These are phyloP conservation scores for Prionace glauca DNA, from an alignment of 2,797 vertebrate genomes.

Conservation along the genomic window DNA sequence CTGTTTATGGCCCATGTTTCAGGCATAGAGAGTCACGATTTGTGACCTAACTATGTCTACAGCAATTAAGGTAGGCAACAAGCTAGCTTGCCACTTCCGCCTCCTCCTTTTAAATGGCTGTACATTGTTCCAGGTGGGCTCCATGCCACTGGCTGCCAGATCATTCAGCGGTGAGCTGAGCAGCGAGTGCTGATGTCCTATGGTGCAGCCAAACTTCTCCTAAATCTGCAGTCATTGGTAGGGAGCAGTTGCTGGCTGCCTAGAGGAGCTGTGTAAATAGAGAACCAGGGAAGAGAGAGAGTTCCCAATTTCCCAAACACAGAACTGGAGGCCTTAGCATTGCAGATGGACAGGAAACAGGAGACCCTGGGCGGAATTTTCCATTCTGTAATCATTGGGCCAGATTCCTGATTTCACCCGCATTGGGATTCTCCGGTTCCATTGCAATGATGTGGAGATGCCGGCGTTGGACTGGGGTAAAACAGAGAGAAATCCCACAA, in stretches of 20 bases:
- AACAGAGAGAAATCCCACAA: too few species aligned
- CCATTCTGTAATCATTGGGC: too few species aligned
- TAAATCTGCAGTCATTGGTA: background rate
- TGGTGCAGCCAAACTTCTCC: background rate
- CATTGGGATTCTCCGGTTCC: too few species aligned
- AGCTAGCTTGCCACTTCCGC: background rate
- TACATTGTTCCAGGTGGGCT: background rate
- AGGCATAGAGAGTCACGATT: background rate
- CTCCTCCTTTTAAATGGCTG: background rate
- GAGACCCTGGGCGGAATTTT: too few species aligned
- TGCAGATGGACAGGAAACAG: background rate
- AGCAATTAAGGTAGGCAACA: background rate
- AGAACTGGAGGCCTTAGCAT: background rate
- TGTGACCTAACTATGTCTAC: background rate
- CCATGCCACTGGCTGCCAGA: background rate
- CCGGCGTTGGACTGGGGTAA: too few species aligned
- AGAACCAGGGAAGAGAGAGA: background rate
- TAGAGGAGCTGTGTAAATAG: too few species aligned
- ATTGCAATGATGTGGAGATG: too few species aligned
- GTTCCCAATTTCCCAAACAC: background rate
- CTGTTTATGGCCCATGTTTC: background rate
- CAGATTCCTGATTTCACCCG: too few species aligned
- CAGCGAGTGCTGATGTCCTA: background rate
- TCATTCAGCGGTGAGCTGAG: background rate
- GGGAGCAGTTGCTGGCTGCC: background rate